Evolutionary conservation across 2,797 vertebrate genomes (phyloP).

Genomic region (Macropus fuliginosus): DNA sequence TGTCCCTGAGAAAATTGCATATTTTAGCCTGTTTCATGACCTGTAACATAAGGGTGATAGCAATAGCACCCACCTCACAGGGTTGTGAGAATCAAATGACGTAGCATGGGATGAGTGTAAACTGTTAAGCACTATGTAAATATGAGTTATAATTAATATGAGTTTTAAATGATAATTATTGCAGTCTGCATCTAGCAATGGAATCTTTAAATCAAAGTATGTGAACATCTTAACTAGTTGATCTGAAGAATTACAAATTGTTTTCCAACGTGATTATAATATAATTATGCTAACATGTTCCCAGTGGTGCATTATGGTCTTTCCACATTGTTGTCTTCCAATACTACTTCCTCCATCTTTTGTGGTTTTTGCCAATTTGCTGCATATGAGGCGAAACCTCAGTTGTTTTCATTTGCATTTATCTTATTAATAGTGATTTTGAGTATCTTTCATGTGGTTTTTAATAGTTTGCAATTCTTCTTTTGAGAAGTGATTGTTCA

Average conservation of each 20-base stretch:
- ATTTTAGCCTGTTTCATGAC: neutral
- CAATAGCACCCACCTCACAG: neutral
- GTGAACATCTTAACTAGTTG: neutral
- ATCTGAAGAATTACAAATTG: neutral
- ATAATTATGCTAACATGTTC: neutral
- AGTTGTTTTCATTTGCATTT: neutral
- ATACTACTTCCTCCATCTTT: neutral
- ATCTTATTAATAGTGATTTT: neutral
- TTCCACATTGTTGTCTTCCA: neutral
- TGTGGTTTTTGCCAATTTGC: neutral
- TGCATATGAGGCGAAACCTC: neutral
- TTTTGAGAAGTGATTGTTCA: neutral
- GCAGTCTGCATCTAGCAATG: neutral
- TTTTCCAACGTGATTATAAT: neutral
- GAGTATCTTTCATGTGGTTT: neutral
- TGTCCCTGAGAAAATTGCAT: neutral
- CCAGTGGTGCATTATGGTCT: neutral
- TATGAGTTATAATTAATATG: neutral
- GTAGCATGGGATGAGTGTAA: neutral
- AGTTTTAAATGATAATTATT: neutral
- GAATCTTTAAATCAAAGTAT: neutral
- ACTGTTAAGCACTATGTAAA: neutral
- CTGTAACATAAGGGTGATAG: neutral
- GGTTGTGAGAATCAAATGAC: neutral
- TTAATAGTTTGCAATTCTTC: neutral